Evolutionary conservation across 2,888 invertebrate genomes (phyloP), one percentile per base, ranked within the genome.

Genomic region (Polydrusus tereticollis): DNA sequence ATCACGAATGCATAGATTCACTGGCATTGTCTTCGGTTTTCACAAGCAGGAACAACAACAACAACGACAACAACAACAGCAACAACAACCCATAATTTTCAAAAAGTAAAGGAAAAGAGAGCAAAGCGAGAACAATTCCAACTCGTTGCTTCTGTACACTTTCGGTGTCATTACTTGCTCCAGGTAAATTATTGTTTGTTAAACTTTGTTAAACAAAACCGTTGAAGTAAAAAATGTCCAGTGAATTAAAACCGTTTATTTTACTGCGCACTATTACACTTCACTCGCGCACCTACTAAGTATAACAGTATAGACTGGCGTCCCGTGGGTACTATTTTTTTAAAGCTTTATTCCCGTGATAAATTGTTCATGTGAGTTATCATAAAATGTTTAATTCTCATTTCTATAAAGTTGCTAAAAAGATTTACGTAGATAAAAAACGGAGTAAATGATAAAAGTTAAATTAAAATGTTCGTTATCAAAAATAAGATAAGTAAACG

Each of bases 1-100:
- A 59, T 73, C 72, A 67, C 73, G 73, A 63, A 73, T 55, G 73
- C 70, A 69, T 45, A 73, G 73, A 55, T 74, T 74, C 12, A 76
- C 71, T 75, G 78, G 82, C 73, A 77, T 73, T 52, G 47, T 60
- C 41, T 63, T 57, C 45, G 72, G 43, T 50, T 23, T 58, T 75
- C 74, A 75, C 74, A 75, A 57, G 52, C 57, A 55, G 63, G 62
- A 66, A 77, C 76, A 78, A 76, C 77, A 70, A 76, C 73, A 73
- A 68, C 75, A 70, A 72, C 67, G 73, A 67, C 69, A 76, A 75
- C 77, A 77, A 73, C 76, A 73, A 74, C 77, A 77, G 72, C 75
- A 71, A 43, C 73, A 75, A 69, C 71, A 74, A 72, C 75, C 67
- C 60, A 72, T 72, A 66, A 72, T 74, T 73, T 73, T 73, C 33